These are phyloP conservation scores for Sebastes steindachneri DNA, from an alignment of 2,797 vertebrate genomes.

Conservation along the genomic window DNA sequence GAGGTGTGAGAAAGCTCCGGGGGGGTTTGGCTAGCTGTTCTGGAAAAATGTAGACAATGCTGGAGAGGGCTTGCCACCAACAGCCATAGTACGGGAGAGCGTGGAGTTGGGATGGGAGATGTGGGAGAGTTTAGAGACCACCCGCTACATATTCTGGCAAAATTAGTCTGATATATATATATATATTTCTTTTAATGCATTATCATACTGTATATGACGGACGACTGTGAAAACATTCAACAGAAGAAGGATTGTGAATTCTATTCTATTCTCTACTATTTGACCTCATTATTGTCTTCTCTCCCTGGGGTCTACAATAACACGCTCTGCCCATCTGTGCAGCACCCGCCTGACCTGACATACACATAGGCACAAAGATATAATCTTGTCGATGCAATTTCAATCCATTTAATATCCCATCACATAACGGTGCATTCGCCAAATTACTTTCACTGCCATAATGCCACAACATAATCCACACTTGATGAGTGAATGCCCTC, in stretches of 20 bases:
- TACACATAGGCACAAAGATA: not conserved
- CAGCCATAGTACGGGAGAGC: conserved; percentile 32
- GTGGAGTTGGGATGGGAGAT: conserved; percentile 22
- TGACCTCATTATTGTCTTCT: conserved; percentile 11
- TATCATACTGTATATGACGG: not conserved
- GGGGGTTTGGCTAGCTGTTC: conserved; percentile 37
- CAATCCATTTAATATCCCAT: conserved; percentile 59
- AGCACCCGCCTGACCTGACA: not conserved
- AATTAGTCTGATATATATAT: not conserved
- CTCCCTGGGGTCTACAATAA: not conserved
- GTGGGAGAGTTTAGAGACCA: conserved; percentile 26
- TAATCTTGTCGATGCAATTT: conserved; percentile 57
- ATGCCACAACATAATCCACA: conserved; percentile 53
- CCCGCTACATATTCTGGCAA: not conserved
- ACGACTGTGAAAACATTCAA: not conserved
- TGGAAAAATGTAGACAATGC: conserved; percentile 57
- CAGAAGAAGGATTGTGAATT: not conserved
- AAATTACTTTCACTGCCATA: conserved; percentile 58
- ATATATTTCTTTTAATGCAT: not conserved
- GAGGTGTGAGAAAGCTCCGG: conserved; percentile 37
- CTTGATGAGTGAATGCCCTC: conserved; percentile 35
- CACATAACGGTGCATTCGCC: conserved; percentile 52
- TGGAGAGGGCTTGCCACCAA: conserved; percentile 31
- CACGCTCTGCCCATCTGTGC: conserved; percentile 34
- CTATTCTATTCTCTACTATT: not conserved